Base-by-base conservation (phyloP, 2,888 invertebrate species). In the Minunthozetes semirufus region DNA sequence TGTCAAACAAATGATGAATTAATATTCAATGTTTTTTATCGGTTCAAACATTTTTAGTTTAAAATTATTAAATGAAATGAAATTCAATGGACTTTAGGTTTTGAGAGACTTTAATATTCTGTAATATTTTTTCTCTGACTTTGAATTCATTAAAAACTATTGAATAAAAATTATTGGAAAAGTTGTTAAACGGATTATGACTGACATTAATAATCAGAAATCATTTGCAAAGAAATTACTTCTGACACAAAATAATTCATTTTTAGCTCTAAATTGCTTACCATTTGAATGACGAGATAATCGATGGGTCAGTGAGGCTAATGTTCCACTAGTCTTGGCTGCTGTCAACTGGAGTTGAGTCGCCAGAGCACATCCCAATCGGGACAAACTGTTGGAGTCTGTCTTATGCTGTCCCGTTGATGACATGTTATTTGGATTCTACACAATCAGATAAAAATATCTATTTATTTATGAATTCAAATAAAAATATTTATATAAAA, bases 291-390 rank as follows among this genome's bases (percentile, higher is more conserved):
- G 71, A 0, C 76, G 76, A 17, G 77, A 77, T 15, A 77, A 74
- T 0, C 77, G 75, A 70, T 77, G 76, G 2, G 77, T 77, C 33
- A 77, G 72, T 3, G 76, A 76, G 22, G 77, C 77, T 61, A 77
- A 73, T 25, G 77, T 76, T 17, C 76, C 77, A 56, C 76, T 76
- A 22, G 77, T 76, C 46, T 76, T 72, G 68, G 76, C 72, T 61
- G 76, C 76, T 61, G 76, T 77, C 59, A 76, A 73, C 56, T 77
- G 77, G n/a, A 77, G 73, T 11, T 77, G 77, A 42, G 76, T 77
- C 53, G 76, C 76, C 63, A 77, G 74, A 48, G 77, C 77, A 17
- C 77, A 72, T 22, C 77, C 77, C 63, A 77, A 70, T 33, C 76
- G 56, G 0, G 77, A 75, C 70, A 77, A 72, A n/a, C 76, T 25